Base-by-base conservation (phyloP, 2,113 vertebrate genomes). In the Thamnaconus septentrionalis region DNA sequence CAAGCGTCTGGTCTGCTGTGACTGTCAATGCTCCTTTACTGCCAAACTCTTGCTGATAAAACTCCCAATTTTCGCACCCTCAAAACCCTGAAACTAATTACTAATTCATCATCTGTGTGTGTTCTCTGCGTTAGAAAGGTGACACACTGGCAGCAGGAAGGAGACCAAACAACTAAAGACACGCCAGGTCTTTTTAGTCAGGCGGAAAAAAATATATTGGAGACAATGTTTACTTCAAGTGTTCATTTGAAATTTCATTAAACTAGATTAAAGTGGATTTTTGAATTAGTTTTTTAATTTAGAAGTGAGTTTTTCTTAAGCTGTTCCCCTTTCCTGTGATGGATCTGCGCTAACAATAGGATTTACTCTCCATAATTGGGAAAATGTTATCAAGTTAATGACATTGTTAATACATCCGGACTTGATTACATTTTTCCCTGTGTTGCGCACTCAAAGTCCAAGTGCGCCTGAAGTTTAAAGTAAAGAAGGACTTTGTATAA, bases 351-450 rank as follows among this genome's bases (percentile, higher is more conserved):
- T 56, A 80, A 81, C 75, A 85, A 67, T 73, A 61, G 81, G 83
- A 79, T 88, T 87, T 79, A 69, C 76, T 72, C 55, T 10, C 76
- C 69, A 71, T 86, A 86, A 81, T 81, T 87, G 71, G 73, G 78
- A 87, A 85, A 84, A 81, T 70, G 56, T 75, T 80, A 87, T 85
- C 82, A 83, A 78, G 79, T 82, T 86, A 76, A 85, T 82, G 79
- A 61, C 54, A 82, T 73, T 75, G 71, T 81, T 81, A 81, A 84
- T 79, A 75, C 43, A 53, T 48, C 61, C 59, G 49, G 44, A 61
- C 61, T 56, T 47, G 40, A 68, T 71, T 56, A 72, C 40, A 42
- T 50, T 44, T 65, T 49, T 45, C 12, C 61, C 55, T 43, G 18
- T 46, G 59, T 66, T 66, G 51, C 40, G 73, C 45, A 61, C 4